These are phyloP conservation scores for Leucozona laternaria DNA, from an alignment of 2,888 invertebrate species.

Conservation along the genomic window DNA sequence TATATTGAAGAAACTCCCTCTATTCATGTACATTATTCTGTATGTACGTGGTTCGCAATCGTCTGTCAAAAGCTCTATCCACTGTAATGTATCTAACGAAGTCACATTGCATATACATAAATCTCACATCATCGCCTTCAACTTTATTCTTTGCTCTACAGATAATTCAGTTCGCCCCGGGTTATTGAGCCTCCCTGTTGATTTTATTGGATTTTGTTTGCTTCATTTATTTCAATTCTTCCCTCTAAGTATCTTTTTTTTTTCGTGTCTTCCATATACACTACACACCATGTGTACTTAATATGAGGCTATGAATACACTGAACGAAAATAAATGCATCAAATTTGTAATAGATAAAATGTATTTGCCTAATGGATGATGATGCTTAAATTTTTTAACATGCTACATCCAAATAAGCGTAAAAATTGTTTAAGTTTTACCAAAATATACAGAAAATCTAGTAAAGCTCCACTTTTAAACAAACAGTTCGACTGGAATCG, in stretches of 20 bases:
- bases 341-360: neutral
- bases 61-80: constrained; percentile 4
- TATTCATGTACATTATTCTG: neutral
- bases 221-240: constrained; percentile 27
- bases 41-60: neutral
- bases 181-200: constrained; percentile 37
- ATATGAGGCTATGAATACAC: neutral
- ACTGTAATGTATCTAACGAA: neutral
- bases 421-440: too few relatives aligned
- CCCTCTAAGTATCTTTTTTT: neutral
- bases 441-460: too few relatives aligned
- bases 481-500: too few relatives aligned
- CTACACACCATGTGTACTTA: constrained; percentile 1
- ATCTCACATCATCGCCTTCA: constrained; percentile 34
- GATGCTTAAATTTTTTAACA: too few relatives aligned
- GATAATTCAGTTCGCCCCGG: constrained; percentile 33
- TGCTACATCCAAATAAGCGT: too few relatives aligned
- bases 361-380: neutral
- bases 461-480: too few relatives aligned
- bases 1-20: constrained; percentile 4
- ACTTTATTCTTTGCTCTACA: constrained; percentile 9
- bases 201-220: constrained; percentile 41
- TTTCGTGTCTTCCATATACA: neutral
- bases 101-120: constrained; percentile 9
- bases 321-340: neutral